Evolutionary conservation across 2,888 invertebrate species (phyloP).

Genomic region (Mythimna vitellina): DNA sequence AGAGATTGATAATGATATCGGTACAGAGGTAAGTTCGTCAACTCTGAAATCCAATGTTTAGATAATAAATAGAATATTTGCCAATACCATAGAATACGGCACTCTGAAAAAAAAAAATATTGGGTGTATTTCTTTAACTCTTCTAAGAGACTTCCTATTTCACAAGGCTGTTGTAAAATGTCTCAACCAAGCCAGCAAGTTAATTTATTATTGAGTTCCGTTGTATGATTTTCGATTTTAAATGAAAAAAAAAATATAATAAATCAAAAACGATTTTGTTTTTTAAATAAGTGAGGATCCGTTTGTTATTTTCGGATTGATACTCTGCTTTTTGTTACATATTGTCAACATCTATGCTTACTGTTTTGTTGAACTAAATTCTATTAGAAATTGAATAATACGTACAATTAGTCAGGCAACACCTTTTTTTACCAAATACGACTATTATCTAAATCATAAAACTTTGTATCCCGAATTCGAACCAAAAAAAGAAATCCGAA

Average conservation of each 20-base stretch:
- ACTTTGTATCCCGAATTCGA: constrained; percentile 24
- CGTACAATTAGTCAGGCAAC: neutral
- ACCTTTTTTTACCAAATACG: neutral
- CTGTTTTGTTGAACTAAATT: neutral
- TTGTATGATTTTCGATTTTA: neutral
- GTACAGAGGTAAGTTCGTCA: constrained; percentile 50
- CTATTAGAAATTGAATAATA: neutral
- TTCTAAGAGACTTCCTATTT: neutral
- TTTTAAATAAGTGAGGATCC: too few species aligned
- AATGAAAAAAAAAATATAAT: neutral
- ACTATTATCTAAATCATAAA: constrained; percentile 13
- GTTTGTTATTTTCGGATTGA: neutral
- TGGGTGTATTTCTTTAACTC: neutral
- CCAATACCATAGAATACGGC: constrained; percentile 24
- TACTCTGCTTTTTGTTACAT: neutral
- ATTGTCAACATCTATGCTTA: neutral
- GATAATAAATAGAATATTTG: constrained; percentile 24
- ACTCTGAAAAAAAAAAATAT: constrained; percentile 19
- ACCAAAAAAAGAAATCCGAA: constrained; percentile 65
- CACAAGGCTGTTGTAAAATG: neutral
- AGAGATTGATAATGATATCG: constrained; percentile 63
- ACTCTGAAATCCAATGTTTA: constrained; percentile 45
- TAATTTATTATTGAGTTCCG: neutral
- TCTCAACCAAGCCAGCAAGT: neutral
- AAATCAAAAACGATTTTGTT: neutral